Percentiles rank a stretch among this genome's conserved stretches.
phyloP scores from a whole-genome alignment of 2,797 vertebrate species.

The Cuniculus paca region DNA sequence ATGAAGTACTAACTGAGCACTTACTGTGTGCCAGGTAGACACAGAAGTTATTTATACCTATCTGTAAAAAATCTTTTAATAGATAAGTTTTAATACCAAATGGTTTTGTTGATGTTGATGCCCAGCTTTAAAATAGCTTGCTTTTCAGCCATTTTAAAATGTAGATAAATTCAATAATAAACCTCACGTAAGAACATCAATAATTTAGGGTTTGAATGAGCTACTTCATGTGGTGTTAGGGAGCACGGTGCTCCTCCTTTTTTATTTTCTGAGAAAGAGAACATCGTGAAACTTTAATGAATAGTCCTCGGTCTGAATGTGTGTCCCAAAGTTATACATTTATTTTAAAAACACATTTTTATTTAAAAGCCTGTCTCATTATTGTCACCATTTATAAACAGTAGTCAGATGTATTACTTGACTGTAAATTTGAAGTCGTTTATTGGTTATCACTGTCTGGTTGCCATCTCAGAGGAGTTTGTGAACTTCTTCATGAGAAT shows the following conservation, averaged over 20 bases:
- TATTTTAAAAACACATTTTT: constrained; percentile 32
- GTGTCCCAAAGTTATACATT: constrained; percentile 48
- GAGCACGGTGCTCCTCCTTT: background rate
- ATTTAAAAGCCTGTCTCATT: background rate
- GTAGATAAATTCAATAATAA: background rate
- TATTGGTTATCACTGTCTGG: constrained; percentile 3
- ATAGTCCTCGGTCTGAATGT: background rate
- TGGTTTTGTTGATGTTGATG: constrained; percentile 16
- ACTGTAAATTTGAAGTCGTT: constrained; percentile 44
- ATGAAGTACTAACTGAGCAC: constrained; percentile 18
- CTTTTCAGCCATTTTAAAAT: constrained; percentile 31
- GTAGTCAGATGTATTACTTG: constrained; percentile 32
- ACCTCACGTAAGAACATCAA: background rate
- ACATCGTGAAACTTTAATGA: constrained; percentile 22
- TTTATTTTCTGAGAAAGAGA: constrained; percentile 53
- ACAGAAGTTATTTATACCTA: background rate
- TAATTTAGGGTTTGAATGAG: background rate
- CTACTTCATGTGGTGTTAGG: background rate
- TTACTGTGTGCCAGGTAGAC: constrained; percentile 14
- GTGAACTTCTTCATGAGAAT: constrained; percentile 13
- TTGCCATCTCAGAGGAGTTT: background rate
- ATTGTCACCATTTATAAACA: constrained; percentile 19
- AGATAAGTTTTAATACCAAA: background rate
- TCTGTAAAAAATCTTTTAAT: background rate
- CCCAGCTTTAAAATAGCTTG: constrained; percentile 44